Percentiles rank a stretch among this genome's conserved stretches.
Evolutionary conservation across 2,113 vertebrate species (phyloP).

Genomic region (Carassius gibelio): DNA sequence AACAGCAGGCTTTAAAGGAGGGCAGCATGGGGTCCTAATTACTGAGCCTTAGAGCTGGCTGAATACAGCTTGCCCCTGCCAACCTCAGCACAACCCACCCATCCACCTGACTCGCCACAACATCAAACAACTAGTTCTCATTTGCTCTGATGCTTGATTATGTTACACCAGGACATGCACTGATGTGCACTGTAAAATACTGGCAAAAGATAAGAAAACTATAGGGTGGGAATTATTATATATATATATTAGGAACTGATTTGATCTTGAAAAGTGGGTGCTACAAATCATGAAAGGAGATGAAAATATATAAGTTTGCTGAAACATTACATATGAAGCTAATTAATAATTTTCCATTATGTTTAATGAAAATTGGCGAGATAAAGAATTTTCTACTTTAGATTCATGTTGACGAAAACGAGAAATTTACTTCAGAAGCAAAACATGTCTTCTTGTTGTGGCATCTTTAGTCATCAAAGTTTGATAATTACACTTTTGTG

Average conservation of each 20-base stretch:
- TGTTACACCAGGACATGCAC: background rate
- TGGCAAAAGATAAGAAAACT: background rate
- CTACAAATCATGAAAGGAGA: background rate
- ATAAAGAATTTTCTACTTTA: no score
- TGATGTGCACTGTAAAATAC: background rate
- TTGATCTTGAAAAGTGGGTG: background rate
- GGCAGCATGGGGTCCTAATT: slow-evolving; percentile 56
- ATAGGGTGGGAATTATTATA: background rate
- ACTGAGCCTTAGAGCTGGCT: slow-evolving; percentile 29
- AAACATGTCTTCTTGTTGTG: background rate
- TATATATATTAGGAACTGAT: background rate
- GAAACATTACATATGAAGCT: background rate
- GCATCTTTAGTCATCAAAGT: no score
- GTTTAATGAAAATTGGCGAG: no score
- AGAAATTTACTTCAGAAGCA: background rate
- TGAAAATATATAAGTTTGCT: background rate
- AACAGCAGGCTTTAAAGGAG: slow-evolving; percentile 51
- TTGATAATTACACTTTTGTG: no score
- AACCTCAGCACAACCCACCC: slow-evolving; percentile 44
- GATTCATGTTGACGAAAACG: background rate
- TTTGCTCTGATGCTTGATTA: slow-evolving; percentile 15
- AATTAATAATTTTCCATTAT: background rate
- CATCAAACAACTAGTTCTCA: slow-evolving; percentile 18
- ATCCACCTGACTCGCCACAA: slow-evolving; percentile 27
- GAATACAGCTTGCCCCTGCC: slow-evolving; percentile 30